Evolutionary conservation across 2,113 vertebrate genomes (phyloP), one percentile per base, ranked within the genome.

Genomic region (Garra rufa): DNA sequence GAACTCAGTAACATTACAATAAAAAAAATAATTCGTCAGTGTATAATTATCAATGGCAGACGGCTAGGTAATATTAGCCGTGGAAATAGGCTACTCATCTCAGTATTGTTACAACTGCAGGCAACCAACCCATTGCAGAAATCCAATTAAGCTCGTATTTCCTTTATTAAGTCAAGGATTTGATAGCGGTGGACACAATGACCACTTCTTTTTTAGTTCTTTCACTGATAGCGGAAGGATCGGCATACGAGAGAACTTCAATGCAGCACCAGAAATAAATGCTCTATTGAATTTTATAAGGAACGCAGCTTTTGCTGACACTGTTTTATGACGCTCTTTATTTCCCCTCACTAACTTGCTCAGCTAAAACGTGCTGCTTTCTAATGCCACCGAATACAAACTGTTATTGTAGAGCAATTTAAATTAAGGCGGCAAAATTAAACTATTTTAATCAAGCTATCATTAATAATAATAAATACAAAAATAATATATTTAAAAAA

Each of bases 201-300:
- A 30, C 65, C 30, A 28, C 17, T 70, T 21, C 17, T 34, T 34
- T 48, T 38, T 15, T 59, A 44, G 26, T n/a, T 63, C 26, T 34
- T 30, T n/a, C 43, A 26, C 38, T 30, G 71, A 38, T 24, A 28
- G 26, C 65, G 61, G 26, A 9, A 44, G 24, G 15, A 75, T 10
- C 26, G 14, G 3, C 10, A 3, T 19, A 46, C 26, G 13, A 8
- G 26, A 28, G 14, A 50, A 78, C 10, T 77, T 57, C 52, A 77
- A 76, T 38, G 38, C 76, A 71, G 26, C 50, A 52, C 9, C n/a
- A 21, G 30, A 48, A 57, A 85, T 79, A 44, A 76, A 82, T 48
- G 59, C 83, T 83, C 74, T 85, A 63, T 82, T 87, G 70, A 14
- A 67, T 28, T 86, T 65, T 34, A 85, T 87, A 73, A 57, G 83